phyloP scores from a whole-genome alignment of 2,797 vertebrate genomes.

The Nyctalus aviator region DNA sequence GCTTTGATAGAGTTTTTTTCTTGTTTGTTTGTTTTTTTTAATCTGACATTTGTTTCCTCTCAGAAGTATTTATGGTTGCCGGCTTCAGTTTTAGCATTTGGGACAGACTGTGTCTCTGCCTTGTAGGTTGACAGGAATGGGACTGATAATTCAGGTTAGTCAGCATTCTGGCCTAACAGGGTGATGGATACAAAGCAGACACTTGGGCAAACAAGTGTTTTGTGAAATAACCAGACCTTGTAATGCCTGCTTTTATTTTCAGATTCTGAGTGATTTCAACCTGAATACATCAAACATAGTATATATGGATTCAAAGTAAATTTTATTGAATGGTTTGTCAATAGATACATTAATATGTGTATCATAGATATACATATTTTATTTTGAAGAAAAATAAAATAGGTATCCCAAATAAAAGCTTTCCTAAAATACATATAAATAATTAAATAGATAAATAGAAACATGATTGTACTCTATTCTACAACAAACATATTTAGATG shows the following conservation, averaged over 20 bases:
- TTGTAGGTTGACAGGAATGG: neutral
- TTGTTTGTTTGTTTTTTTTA: neutral
- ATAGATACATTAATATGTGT: neutral
- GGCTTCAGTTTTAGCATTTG: neutral
- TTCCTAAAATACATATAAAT: neutral
- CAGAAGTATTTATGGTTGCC: neutral
- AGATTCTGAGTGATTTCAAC: conserved; percentile 32
- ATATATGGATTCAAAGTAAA: neutral
- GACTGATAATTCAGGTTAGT: neutral
- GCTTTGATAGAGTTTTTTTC: neutral
- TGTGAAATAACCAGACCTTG: neutral
- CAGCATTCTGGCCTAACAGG: neutral
- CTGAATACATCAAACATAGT: neutral
- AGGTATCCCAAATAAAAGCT: neutral
- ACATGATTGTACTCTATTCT: neutral
- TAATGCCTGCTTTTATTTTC: conserved; percentile 43
- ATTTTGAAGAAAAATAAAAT: conserved; percentile 17
- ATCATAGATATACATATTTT: neutral
- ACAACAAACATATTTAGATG: neutral
- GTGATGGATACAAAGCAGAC: neutral
- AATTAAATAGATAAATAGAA: neutral
- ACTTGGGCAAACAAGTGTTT: neutral
- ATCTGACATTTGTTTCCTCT: neutral
- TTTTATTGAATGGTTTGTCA: neutral
- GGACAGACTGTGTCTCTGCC: neutral